Base-by-base conservation (phyloP, 2,888 invertebrate species). In the Drosophila crucigera region DNA sequence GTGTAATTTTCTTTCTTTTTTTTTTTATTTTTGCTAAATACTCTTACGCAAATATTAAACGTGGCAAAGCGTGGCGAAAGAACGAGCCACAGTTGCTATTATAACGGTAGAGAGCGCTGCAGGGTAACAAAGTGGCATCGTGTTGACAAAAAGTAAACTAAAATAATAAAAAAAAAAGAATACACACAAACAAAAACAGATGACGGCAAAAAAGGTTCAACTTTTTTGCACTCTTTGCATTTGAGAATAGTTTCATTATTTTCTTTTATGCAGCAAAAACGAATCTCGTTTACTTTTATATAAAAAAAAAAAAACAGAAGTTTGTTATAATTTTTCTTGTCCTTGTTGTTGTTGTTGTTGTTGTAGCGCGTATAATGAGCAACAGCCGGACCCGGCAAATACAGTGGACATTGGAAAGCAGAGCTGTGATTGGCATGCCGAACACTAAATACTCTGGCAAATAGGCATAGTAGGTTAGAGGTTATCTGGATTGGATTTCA, bases 61-160 rank as follows among this genome's bases (percentile, higher is more conserved):
- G 74, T 25, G 25, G 47, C 25, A 35, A 19, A 54, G 28, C 33
- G 66, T 16, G 31, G 59, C 30, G 62, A 49, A 41, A 50, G 39
- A 31, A 30, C 9, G 10, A n/a, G 28, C 66, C 47, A 25, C 2
- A 22, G 33, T 39, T 49, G n/a, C 33, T 62, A 76, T 53, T 65
- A 58, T 66, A 73, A 75, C 64, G 58, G 67, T 43, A 68, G 67
- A 70, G 68, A 70, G 68, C 67, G 61, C 68, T 76, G 83, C 66
- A 80, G 60, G 65, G 71, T 63, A 88, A 78, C 81, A 80, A 84
- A 89, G 89, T 80, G 83, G 86, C 84, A 86, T 73, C 73, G 53
- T 72, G 77, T 80, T 83, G 79, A 82, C 87, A 69, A 80, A 68
- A 73, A 54, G 67, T 50, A 58, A 64, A 70, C 50, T 47, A 47